A percentile compares a stretch with the other conserved stretches of the same genome.
Evolutionary conservation across 2,888 invertebrate species (phyloP).

Genomic region (Drosophila affinis): DNA sequence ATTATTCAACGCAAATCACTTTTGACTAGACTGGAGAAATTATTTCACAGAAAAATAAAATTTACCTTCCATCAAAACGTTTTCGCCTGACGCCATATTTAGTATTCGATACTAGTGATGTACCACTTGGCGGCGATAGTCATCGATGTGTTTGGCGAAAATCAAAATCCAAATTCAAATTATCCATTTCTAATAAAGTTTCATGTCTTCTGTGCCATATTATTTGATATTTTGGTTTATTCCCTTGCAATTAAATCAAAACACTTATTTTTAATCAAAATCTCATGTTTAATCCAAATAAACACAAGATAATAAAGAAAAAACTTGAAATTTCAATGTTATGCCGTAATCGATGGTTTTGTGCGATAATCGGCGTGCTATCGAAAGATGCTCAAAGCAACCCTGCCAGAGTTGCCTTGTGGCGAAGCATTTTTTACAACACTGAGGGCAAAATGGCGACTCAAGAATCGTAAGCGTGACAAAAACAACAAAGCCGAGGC

Average conservation of each 20-base stretch:
- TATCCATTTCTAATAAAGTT: too few relatives aligned
- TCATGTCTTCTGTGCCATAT: too few relatives aligned
- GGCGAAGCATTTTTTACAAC: conserved; percentile 36
- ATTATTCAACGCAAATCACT: conserved; percentile 3
- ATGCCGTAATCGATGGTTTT: background rate
- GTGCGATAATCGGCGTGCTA: background rate
- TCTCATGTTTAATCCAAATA: too few relatives aligned
- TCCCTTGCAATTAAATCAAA: too few relatives aligned
- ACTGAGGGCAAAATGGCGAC: conserved; percentile 72
- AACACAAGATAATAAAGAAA: too few relatives aligned
- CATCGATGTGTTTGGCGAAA: too few relatives aligned
- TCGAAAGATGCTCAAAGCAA: background rate
- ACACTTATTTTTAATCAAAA: too few relatives aligned
- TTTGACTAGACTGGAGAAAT: background rate
- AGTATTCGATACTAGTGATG: conserved; percentile 16
- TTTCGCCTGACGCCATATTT: conserved; percentile 84
- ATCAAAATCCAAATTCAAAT: too few relatives aligned
- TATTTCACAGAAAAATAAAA: conserved; percentile 18
- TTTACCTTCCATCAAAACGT: conserved; percentile 81
- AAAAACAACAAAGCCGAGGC: conserved; percentile 82
- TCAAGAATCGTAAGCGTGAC: conserved; percentile 76
- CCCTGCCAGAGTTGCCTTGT: conserved; percentile 6
- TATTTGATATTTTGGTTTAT: too few relatives aligned
- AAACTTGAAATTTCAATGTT: too few relatives aligned
- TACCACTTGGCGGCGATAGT: too few relatives aligned